phyloP scores from a whole-genome alignment of 2,797 vertebrate species.

The Mus spretus region DNA sequence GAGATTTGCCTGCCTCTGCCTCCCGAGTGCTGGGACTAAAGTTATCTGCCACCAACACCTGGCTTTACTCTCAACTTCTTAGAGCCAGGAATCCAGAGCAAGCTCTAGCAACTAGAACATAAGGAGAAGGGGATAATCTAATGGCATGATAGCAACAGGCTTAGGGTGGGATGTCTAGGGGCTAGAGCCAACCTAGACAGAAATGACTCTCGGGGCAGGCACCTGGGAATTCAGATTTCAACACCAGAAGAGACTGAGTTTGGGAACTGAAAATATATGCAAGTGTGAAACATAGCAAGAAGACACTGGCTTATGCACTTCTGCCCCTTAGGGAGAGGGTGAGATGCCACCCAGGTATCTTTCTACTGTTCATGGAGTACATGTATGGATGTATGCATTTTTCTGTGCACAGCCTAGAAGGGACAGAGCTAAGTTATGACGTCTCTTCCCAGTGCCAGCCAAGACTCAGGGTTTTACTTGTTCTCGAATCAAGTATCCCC shows the following conservation, averaged over 20 bases:
- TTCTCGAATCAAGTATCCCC: constrained; percentile 65
- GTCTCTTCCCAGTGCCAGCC: constrained; percentile 69
- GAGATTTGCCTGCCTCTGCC: background rate
- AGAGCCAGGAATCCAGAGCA: background rate
- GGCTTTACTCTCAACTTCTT: background rate
- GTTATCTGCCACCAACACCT: background rate
- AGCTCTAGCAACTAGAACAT: background rate
- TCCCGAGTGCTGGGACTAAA: background rate
- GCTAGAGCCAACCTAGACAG: background rate
- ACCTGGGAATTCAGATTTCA: constrained; percentile 23
- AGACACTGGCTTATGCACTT: background rate
- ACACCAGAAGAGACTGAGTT: background rate
- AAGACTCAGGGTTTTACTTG: constrained; percentile 73
- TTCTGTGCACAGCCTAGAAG: constrained; percentile 54
- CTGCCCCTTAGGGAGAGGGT: background rate
- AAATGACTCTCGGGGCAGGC: background rate
- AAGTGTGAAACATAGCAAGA: background rate
- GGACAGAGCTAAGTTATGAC: constrained; percentile 59
- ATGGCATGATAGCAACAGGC: background rate
- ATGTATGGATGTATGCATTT: constrained; percentile 40
- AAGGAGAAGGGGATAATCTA: background rate
- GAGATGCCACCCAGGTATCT: constrained; percentile 28
- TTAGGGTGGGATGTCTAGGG: background rate
- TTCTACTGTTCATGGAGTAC: constrained; percentile 30
- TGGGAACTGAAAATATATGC: background rate